Conservation (phyloP, 2,888 invertebrate genomes). For the Dolomedes plantarius region DNA sequence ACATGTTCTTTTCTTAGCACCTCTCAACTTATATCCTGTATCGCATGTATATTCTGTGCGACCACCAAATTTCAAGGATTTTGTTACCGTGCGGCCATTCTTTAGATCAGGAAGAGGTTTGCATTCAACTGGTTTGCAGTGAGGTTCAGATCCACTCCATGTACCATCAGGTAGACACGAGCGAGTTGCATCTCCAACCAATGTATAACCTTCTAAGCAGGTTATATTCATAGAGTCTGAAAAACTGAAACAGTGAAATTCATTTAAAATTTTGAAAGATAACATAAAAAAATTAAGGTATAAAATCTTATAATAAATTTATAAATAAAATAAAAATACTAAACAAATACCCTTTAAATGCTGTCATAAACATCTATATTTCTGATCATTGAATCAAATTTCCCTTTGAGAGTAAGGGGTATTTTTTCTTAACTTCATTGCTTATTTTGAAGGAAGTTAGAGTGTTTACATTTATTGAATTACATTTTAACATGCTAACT, state of each 20-base stretch:
- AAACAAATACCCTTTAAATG: too few relatives aligned
- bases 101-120: constrained; percentile 74
- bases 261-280: too few relatives aligned
- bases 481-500: too few relatives aligned
- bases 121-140: constrained; percentile 75
- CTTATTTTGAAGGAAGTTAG: too few relatives aligned
- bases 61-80: constrained; percentile 44
- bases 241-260: constrained; percentile 47
- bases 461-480: too few relatives aligned
- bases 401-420: too few relatives aligned
- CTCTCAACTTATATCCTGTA: constrained; percentile 74
- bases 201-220: constrained; percentile 74
- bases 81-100: constrained; percentile 72
- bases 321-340: too few relatives aligned
- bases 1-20: constrained; percentile 74
- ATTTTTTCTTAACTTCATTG: too few relatives aligned
- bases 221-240: constrained; percentile 70
- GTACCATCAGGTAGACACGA: constrained; percentile 75
- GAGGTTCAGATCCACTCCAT: constrained; percentile 75
- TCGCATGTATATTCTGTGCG: constrained; percentile 63
- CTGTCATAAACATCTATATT: too few relatives aligned
- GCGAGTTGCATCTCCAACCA: constrained; percentile 73
- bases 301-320: too few relatives aligned
- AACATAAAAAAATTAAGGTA: too few relatives aligned
- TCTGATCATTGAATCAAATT: too few relatives aligned